Percentiles rank a stretch among this genome's conserved stretches.
Conservation (phyloP, 1,140 invertebrate genomes). For the Calephelis nemesis region DNA sequence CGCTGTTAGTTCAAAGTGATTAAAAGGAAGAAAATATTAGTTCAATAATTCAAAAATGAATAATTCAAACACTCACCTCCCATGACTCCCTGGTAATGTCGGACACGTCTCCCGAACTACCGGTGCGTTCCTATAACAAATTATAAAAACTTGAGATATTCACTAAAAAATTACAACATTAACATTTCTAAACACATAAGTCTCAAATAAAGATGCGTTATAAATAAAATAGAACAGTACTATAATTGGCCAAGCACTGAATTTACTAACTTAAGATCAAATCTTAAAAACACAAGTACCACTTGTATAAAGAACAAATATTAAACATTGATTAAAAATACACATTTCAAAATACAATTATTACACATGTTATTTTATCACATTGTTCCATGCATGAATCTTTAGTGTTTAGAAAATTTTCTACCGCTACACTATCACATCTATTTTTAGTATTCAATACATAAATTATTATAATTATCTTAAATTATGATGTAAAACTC, state of each 20-base stretch:
- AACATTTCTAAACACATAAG: too few species aligned
- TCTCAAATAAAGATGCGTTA: too few species aligned
- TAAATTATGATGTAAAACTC: slow-evolving; percentile 30
- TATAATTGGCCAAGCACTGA: too few species aligned
- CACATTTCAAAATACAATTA: too few species aligned
- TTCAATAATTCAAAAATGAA: slow-evolving; percentile 2
- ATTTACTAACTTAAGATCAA: too few species aligned
- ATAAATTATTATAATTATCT: slow-evolving; percentile 20
- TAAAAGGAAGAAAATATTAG: slow-evolving; percentile 17
- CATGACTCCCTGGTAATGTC: slow-evolving; percentile 93
- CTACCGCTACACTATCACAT: neutral
- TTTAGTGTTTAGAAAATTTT: slow-evolving; percentile 10
- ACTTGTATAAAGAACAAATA: too few species aligned
- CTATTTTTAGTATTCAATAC: slow-evolving; percentile 19
- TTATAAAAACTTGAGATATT: neutral
- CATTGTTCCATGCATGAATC: neutral
- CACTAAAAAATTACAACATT: too few species aligned
- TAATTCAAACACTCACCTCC: slow-evolving; percentile 86
- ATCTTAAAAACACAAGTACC: too few species aligned
- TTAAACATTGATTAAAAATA: too few species aligned
- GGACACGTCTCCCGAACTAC: slow-evolving; percentile 85
- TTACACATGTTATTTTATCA: too few species aligned
- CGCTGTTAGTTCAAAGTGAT: slow-evolving; percentile 21
- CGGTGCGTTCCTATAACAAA: slow-evolving; percentile 76
- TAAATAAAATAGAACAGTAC: too few species aligned